Conservation (phyloP, 2,797 vertebrate species). For the Argentina silus region DNA sequence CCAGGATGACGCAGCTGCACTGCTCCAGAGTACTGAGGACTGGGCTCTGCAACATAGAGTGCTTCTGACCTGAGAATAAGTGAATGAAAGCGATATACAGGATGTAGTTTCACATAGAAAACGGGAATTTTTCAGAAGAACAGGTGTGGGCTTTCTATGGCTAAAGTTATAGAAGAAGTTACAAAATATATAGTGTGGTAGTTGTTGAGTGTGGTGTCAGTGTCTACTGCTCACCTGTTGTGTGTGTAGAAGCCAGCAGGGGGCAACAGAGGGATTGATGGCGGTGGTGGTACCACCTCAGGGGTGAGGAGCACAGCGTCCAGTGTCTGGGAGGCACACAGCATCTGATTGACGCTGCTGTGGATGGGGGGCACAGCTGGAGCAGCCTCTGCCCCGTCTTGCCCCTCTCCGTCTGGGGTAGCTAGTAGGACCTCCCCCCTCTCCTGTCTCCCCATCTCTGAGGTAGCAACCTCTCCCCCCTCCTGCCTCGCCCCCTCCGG, state of each 20-base stretch:
- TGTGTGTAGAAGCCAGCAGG: conserved; percentile 73
- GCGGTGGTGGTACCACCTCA: conserved; percentile 64
- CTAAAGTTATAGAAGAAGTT: too few relatives aligned
- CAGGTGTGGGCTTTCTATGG: too few relatives aligned
- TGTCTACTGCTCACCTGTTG: conserved; percentile 67
- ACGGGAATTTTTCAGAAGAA: too few relatives aligned
- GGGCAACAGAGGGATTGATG: conserved; percentile 57
- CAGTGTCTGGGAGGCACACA: conserved; percentile 81
- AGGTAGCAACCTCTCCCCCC: conserved; percentile 27
- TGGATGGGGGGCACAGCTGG: conserved; percentile 36
- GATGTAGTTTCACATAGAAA: too few relatives aligned
- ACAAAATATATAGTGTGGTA: not conserved
- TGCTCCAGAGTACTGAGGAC: conserved; percentile 62
- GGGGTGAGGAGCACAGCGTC: conserved; percentile 80
- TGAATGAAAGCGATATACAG: too few relatives aligned
- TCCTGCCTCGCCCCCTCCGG: conserved; percentile 43
- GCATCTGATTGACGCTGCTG: conserved; percentile 76
- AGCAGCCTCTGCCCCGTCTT: conserved; percentile 40
- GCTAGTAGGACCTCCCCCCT: not conserved
- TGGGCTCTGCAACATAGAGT: conserved; percentile 73
- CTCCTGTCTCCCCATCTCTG: too few relatives aligned
- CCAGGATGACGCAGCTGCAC: conserved; percentile 65
- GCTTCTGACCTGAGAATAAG: conserved; percentile 73
- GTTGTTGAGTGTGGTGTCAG: not conserved
- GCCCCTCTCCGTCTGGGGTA: conserved; percentile 30